phyloP scores from a whole-genome alignment of 2,113 vertebrate species.

The Mirounga angustirostris region DNA sequence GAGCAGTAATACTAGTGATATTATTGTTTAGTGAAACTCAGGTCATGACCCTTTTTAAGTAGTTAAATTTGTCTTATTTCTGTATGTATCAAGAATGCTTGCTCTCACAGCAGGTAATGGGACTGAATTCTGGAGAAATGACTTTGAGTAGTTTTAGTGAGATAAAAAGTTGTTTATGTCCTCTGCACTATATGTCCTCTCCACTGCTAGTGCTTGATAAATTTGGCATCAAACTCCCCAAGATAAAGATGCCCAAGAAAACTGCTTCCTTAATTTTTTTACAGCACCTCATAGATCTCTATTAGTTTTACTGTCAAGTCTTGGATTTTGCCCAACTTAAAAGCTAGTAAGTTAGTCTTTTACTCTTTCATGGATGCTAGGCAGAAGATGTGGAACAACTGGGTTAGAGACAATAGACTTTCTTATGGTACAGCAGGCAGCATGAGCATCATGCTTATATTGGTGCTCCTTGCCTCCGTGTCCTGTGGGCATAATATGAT shows the following conservation, averaged over 20 bases:
- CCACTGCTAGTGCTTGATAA: not conserved
- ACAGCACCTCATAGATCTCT: not conserved
- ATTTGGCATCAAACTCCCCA: not conserved
- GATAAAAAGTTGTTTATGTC: not conserved
- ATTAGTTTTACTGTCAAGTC: not conserved
- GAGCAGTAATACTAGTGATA: not conserved
- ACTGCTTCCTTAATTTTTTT: not conserved
- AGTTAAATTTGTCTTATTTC: not conserved
- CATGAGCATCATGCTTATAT: not conserved
- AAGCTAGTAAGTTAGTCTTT: not conserved
- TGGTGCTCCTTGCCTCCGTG: not conserved
- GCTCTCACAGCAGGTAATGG: not conserved
- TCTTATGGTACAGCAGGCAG: not conserved
- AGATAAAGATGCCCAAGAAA: not conserved
- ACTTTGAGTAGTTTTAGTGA: not conserved
- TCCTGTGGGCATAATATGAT: not conserved
- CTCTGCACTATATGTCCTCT: not conserved
- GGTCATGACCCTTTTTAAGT: not conserved
- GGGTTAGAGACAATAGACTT: not conserved
- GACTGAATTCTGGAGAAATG: not conserved
- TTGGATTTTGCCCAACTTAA: not conserved
- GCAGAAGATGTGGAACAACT: not conserved
- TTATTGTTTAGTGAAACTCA: not conserved
- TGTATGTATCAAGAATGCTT: not conserved
- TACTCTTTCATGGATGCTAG: not conserved